Evolutionary conservation across 2,797 vertebrate species (phyloP).

Genomic region (Otolemur crassicaudatus): DNA sequence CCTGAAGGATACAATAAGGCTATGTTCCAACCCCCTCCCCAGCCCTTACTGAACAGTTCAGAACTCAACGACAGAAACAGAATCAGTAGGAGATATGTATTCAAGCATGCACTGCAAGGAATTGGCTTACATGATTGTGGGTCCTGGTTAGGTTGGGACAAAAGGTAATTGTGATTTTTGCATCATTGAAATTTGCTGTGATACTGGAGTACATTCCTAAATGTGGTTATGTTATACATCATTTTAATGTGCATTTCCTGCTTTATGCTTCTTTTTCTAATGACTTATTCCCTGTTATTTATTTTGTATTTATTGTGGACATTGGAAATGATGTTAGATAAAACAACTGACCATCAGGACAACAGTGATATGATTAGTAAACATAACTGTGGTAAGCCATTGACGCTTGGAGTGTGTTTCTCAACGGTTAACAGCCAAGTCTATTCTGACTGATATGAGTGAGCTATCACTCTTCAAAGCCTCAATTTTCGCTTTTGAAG

Average conservation of each 20-base stretch:
- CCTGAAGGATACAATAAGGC: not conserved
- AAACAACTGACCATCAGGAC: not conserved
- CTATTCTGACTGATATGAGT: not conserved
- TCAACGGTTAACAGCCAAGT: not conserved
- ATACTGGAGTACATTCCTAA: not conserved
- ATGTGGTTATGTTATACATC: not conserved
- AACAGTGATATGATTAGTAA: not conserved
- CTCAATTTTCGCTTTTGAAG: not conserved
- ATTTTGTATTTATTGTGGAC: not conserved
- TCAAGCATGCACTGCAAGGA: not conserved
- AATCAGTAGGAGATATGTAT: not conserved
- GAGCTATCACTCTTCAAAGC: not conserved
- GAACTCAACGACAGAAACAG: not conserved
- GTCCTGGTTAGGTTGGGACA: not conserved
- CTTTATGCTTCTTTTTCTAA: not conserved
- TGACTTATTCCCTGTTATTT: not conserved
- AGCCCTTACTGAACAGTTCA: not conserved
- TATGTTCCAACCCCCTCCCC: not conserved
- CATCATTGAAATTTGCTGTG: not conserved
- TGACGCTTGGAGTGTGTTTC: not conserved
- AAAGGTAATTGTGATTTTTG: not conserved
- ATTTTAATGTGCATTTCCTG: not conserved
- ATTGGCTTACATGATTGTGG: not conserved
- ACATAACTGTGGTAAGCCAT: not conserved
- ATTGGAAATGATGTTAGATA: not conserved